Evolutionary conservation across 64 coral and sea anemone species (phyloP).

Genomic region (Pachyseris speciosa): DNA sequence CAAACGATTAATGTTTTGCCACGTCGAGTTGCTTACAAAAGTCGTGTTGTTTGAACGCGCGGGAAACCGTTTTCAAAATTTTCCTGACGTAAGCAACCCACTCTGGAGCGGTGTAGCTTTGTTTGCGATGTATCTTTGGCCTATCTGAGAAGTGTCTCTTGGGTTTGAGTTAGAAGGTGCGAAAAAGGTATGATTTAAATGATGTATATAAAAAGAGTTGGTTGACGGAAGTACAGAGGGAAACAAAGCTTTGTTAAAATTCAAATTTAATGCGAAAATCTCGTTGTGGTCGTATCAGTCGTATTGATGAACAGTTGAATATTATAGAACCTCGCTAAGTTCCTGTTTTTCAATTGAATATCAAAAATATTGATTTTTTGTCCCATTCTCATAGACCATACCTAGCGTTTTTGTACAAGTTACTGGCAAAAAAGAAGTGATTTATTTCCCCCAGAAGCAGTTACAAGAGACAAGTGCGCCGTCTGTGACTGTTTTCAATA

Average conservation of each 20-base stretch:
- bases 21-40: not conserved
- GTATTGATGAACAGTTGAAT: not conserved
- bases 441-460: not conserved
- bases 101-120: not conserved
- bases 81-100: not conserved
- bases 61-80: not conserved
- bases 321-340: not conserved
- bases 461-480: no score
- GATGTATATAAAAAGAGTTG: not conserved
- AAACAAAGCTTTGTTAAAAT: not conserved
- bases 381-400: not conserved
- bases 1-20: not conserved
- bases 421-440: not conserved
- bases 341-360: slow-evolving; percentile 27
- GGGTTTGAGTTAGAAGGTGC: no score
- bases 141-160: no score
- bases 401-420: not conserved
- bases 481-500: not conserved
- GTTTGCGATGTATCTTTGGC: not conserved
- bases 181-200: not conserved
- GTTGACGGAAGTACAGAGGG: not conserved
- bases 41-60: not conserved
- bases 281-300: not conserved
- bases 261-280: not conserved
- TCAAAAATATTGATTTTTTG: not conserved